Evolutionary conservation across 2,113 vertebrate genomes (phyloP), one percentile per base, ranked within the genome.

Genomic region (Platichthys flesus): DNA sequence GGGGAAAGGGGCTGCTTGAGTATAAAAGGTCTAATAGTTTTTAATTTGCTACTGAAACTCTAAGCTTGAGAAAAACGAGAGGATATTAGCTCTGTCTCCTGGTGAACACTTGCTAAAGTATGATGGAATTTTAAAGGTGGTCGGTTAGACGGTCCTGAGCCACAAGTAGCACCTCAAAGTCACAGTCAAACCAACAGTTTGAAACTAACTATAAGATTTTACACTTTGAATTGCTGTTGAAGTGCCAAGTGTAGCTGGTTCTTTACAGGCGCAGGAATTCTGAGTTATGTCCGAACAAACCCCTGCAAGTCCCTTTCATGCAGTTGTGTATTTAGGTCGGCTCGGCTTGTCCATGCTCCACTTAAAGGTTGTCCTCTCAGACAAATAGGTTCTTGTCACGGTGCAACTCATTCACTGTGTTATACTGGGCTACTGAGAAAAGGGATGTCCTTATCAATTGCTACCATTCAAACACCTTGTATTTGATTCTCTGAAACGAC

Each of bases 321-420:
- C 23, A 18, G 60, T 10, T 59, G 71, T 83, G 71, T 80, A 86
- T 91, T 83, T 79, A 87, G 87, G 88, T 92, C 85, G 13, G 47
- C 74, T 24, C 58, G 6, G 49, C 62, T 67, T 26, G 82, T 66
- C 71, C 37, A 26, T 35, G 82, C 68, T 89, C 83, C 51, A 88
- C 69, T 89, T 90, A 26, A 45, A 63, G 31, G 24, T 8, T 1
- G 54, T 80, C 76, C 47, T 84, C 67, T 56, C 40, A 61, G 56
- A 3, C 13, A 45, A 54, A 82, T 72, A 16, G 35, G 6, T 83
- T 76, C 70, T 24, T 63, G 45, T 61, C 21, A 54, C 51, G 8
- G 66, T 81, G 56, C n/a, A 24, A 18, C 42, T 61, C 45, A 21
- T 63, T 56, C 42, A 18, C 35, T 9, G 31, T 3, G 51, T 42